A percentile compares a stretch with the other conserved stretches of the same genome.
Evolutionary conservation across 2,797 vertebrate species (phyloP).

Genomic region (Sylvilagus floridanus): DNA sequence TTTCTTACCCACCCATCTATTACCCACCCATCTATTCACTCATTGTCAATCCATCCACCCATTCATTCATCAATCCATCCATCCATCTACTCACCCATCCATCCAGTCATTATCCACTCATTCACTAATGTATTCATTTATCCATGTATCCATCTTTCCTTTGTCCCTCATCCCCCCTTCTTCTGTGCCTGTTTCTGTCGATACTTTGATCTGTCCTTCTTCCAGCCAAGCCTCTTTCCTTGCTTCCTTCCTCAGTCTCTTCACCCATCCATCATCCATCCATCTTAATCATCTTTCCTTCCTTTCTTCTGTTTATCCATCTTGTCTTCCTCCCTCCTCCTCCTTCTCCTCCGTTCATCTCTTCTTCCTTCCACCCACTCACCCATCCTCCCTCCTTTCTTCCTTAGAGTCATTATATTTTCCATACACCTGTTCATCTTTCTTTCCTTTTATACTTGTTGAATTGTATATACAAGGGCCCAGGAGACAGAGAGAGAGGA

Average conservation of each 20-base stretch:
- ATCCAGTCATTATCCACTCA: neutral
- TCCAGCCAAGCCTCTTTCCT: neutral
- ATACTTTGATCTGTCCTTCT: no score
- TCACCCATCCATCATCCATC: neutral
- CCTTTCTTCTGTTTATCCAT: neutral
- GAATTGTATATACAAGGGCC: neutral
- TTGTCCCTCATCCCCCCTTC: neutral
- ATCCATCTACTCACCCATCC: neutral
- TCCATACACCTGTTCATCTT: neutral
- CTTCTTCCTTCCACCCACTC: neutral
- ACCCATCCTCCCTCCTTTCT: neutral
- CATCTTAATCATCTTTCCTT: neutral
- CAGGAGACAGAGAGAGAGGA: neutral
- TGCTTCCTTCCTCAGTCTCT: neutral
- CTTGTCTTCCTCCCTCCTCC: neutral
- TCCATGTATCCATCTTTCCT: neutral
- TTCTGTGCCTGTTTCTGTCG: no score
- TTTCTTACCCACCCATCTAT: neutral
- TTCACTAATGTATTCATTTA: neutral
- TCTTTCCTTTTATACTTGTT: neutral
- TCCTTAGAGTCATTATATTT: no score
- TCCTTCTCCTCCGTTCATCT: neutral
- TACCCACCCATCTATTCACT: neutral
- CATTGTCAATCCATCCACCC: neutral
- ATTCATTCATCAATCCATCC: neutral